These are phyloP conservation scores for Siderastrea radians DNA, from an alignment of 92 coral and sea anemone species.

Conservation along the genomic window DNA sequence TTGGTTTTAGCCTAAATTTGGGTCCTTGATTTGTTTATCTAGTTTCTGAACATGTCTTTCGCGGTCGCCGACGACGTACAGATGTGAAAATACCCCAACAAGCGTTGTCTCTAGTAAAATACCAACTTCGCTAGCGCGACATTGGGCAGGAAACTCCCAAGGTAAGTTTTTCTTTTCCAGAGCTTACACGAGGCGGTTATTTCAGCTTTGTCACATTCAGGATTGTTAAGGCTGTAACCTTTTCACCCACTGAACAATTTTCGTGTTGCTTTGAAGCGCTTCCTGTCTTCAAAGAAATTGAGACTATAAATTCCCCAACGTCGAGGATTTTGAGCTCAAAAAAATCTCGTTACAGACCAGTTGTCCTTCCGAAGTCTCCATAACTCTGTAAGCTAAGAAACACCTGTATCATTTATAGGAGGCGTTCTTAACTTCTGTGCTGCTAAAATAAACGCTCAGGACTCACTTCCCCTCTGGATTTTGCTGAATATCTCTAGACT, in stretches of 20 bases:
- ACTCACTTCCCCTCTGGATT: no score
- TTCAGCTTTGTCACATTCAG: neutral
- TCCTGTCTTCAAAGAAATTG: no score
- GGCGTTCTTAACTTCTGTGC: neutral
- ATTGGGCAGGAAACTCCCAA: slow-evolving; percentile 5
- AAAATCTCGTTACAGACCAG: neutral
- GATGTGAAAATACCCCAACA: slow-evolving; percentile 4
- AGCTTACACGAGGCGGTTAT: neutral
- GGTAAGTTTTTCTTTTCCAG: neutral
- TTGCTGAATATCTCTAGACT: no score
- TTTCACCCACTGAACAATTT: neutral
- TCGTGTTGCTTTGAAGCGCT: neutral
- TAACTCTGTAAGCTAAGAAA: slow-evolving; percentile 2
- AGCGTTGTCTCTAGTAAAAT: neutral
- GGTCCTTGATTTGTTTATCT: slow-evolving; percentile 16
- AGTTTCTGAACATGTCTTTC: slow-evolving; percentile 12
- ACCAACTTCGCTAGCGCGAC: neutral
- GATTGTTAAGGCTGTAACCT: neutral
- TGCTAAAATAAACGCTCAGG: no score
- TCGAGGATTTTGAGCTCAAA: no score
- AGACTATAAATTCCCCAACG: no score
- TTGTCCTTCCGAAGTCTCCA: neutral
- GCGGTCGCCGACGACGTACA: neutral
- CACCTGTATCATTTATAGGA: neutral
- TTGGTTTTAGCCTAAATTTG: slow-evolving; percentile 7